Evolutionary conservation across 2,888 invertebrate species (phyloP).

Genomic region (Neoascia interrupta): DNA sequence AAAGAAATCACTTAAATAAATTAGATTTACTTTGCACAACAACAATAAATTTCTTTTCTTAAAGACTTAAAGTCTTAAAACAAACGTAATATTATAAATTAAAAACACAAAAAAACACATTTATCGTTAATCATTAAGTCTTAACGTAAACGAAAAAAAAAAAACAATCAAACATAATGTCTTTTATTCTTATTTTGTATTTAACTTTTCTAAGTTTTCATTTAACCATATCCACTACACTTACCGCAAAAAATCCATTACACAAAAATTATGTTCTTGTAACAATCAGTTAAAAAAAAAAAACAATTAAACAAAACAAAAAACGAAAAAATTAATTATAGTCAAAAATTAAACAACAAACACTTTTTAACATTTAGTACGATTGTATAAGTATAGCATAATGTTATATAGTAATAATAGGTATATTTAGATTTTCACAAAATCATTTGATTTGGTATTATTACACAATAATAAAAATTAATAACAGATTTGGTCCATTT

Average conservation of each 20-base stretch:
- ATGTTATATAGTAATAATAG: conserved; percentile 23
- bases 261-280: neutral
- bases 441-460: conserved; percentile 60
- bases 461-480: conserved; percentile 68
- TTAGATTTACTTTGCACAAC: conserved; percentile 65
- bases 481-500: conserved; percentile 70
- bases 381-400: conserved; percentile 32
- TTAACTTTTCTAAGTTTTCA: neutral
- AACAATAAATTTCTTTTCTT: conserved; percentile 51
- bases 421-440: conserved; percentile 57
- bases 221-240: conserved; percentile 37
- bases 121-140: no score
- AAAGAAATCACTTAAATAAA: conserved; percentile 53
- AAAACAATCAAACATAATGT: conserved; percentile 5
- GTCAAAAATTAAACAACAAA: conserved; percentile 21
- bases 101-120: conserved; percentile 14
- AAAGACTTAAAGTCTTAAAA: conserved; percentile 37
- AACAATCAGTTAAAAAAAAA: conserved; percentile 10
- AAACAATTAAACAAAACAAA: conserved; percentile 1
- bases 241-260: neutral
- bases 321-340: no score
- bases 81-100: conserved; percentile 24
- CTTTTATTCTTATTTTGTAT: neutral
- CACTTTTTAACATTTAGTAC: conserved; percentile 43
- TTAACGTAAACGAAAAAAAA: conserved; percentile 18